phyloP scores from a whole-genome alignment of 2,113 vertebrate species.

The Alouatta palliata region DNA sequence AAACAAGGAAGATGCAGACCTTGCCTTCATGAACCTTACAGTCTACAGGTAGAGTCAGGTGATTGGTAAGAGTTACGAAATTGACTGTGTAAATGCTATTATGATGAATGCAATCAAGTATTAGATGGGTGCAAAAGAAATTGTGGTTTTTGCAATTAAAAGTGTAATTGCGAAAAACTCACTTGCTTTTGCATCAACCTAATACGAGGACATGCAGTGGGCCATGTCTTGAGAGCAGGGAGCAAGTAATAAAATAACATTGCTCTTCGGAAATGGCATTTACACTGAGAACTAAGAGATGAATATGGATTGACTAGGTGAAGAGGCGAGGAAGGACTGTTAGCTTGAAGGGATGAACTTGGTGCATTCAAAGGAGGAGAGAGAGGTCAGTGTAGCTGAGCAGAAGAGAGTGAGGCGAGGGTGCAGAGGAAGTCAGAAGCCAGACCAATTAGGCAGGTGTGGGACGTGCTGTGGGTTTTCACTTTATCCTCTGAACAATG shows the following conservation, averaged over 20 bases:
- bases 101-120: no score
- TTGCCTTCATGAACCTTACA: not conserved
- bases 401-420: not conserved
- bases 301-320: no score
- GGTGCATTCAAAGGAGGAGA: not conserved
- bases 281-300: not conserved
- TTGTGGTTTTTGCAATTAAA: no score
- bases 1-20: not conserved
- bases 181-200: no score
- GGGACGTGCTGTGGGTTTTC: not conserved
- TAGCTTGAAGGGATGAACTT: not conserved
- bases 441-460: fast-evolving
- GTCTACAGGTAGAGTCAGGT: not conserved
- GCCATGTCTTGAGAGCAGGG: not conserved
- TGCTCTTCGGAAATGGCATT: not conserved
- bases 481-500: not conserved
- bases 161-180: no score
- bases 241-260: not conserved
- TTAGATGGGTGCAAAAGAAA: no score
- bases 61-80: not conserved
- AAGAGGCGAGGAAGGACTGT: not conserved
- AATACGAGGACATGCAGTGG: no score
- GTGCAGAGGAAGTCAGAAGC: not conserved
- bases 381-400: not conserved
- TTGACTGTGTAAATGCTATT: not conserved